Base-by-base conservation (phyloP, 2,113 vertebrate genomes). In the Gnathonemus longibarbis region DNA sequence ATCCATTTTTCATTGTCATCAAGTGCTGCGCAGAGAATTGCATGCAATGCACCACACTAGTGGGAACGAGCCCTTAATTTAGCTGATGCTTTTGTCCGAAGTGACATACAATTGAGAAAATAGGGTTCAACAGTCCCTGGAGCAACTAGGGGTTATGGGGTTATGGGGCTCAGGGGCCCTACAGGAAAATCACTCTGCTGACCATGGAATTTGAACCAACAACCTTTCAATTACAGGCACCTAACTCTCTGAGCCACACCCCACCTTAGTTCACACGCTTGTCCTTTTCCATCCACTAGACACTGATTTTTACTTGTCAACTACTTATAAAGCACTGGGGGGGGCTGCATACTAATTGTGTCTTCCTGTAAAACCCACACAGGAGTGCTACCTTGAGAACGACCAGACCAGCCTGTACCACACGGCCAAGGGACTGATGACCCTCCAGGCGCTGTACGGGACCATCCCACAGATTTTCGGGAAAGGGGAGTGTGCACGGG, bases 321-420 rank as follows among this genome's bases (percentile, higher is more conserved):
- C 74, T 19, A 13, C 31, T 74, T 13, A 17, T n/a, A 11, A 62
- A 62, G 58, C 58, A 9, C 24, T n/a, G 58, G 58, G 58, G 58
- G 58, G 24, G 58, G 58, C 24, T n/a, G 24, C 58, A 62, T n/a
- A 3, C 58, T 62, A 9, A 62, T 11, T 90, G 83, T 91, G 58
- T 48, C 50, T 62, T 42, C n/a, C 87, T 88, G 17, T 88, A 19
- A 45, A 39, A 10, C 35, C 84, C 11, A 90, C 35, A 84, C 84
- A 99, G 98, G 98, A 99, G 19, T 99, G 98, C 93, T 99, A 98
- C 93, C 92, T 99, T 93, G 98, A 99, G 93, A 99, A 97, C 0
- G 98, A 99, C 93, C 98, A 99, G 95, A 99, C 98, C 0, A 98
- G 97, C 88, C 95, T 99, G 91, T 99, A 97, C 94, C 98, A 99